A percentile compares a stretch with the other conserved stretches of the same genome.
phyloP scores from a whole-genome alignment of 2,888 invertebrate species.

The Megalurothrips usitatus region DNA sequence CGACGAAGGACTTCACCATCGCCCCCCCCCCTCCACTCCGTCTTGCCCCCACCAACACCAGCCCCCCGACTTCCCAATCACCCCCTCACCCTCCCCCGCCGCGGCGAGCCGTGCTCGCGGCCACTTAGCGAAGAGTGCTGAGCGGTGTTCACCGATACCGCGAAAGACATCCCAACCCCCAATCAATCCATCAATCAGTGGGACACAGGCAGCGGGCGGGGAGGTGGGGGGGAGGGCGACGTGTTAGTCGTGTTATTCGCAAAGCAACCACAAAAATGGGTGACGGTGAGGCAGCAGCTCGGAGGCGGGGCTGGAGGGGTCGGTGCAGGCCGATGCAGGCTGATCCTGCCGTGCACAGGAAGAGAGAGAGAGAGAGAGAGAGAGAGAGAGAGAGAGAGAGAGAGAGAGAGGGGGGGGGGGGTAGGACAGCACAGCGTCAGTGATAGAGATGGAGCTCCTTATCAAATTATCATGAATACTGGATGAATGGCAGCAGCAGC shows the following conservation, averaged over 20 bases:
- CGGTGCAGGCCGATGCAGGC: too few relatives aligned
- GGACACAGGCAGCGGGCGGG: too few relatives aligned
- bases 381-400: slow-evolving; percentile 23
- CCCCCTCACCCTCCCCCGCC: background rate
- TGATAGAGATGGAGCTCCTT: slow-evolving; percentile 19
- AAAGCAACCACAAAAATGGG: too few relatives aligned
- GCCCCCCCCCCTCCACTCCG: background rate
- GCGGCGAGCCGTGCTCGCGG: background rate
- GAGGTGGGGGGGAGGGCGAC: too few relatives aligned
- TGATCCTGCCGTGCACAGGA: background rate
- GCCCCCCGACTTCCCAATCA: background rate
- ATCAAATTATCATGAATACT: slow-evolving; percentile 23
- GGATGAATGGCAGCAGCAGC: background rate
- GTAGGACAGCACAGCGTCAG: background rate
- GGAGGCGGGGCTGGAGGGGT: too few relatives aligned
- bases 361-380: slow-evolving; percentile 11
- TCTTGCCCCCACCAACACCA: background rate
- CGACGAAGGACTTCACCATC: background rate
- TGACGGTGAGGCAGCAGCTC: too few relatives aligned
- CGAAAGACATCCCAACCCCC: slow-evolving; percentile 13
- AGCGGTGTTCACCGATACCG: slow-evolving; percentile 21
- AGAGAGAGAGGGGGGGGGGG: background rate
- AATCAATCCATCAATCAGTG: slow-evolving; percentile 24
- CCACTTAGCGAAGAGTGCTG: slow-evolving; percentile 24
- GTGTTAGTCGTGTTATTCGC: too few relatives aligned